Conservation (phyloP, 2,113 vertebrate species). For the Gadus chalcogrammus region DNA sequence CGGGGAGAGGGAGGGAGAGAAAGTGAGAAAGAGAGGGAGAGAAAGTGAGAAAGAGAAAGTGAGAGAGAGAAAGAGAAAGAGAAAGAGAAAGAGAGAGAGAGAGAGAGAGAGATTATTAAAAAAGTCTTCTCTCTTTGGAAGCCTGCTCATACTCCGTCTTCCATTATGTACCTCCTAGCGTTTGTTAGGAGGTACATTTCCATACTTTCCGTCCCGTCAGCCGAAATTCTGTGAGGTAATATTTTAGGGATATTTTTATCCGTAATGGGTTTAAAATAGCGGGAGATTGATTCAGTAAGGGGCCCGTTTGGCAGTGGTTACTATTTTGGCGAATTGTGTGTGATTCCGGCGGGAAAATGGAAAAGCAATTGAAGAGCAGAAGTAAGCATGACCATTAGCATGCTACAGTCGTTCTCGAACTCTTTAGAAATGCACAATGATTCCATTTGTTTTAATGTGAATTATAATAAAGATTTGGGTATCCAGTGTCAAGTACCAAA, state of each 20-base stretch:
- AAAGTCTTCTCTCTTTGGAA: not conserved
- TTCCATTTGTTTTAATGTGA: too few relatives aligned
- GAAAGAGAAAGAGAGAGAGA: not conserved
- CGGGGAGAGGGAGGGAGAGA: too few relatives aligned
- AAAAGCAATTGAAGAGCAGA: not conserved
- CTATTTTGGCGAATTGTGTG: not conserved
- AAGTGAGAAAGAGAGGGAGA: too few relatives aligned
- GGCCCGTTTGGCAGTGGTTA: not conserved
- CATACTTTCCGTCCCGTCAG: not conserved
- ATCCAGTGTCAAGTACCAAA: too few relatives aligned
- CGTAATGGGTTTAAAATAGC: not conserved
- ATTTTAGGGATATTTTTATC: not conserved
- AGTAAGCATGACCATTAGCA: not conserved
- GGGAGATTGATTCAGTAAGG: not conserved
- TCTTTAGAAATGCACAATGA: too few relatives aligned
- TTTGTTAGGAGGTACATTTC: too few relatives aligned
- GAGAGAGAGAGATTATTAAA: not conserved
- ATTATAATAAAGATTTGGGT: too few relatives aligned
- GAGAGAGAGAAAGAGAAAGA: not conserved
- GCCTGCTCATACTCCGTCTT: not conserved
- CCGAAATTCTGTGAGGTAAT: not conserved
- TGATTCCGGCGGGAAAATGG: not conserved
- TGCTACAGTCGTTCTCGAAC: too few relatives aligned
- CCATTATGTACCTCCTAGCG: not conserved
- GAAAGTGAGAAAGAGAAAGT: not conserved